A percentile compares a stretch with the other conserved stretches of the same genome.
phyloP scores from a whole-genome alignment of 2,797 vertebrate species.

The Manis crassicaudata region DNA sequence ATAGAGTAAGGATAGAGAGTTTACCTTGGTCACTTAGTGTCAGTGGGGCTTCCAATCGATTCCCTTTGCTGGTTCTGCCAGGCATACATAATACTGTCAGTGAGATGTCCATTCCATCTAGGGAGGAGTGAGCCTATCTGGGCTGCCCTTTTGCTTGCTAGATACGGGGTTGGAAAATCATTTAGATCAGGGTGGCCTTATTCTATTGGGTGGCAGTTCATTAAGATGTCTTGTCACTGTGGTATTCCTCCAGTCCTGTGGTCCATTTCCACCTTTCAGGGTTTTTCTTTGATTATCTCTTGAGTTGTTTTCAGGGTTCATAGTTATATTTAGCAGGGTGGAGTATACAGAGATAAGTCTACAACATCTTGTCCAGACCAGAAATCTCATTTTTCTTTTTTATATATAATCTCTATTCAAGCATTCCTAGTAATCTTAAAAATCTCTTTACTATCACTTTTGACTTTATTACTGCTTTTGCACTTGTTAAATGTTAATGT shows the following conservation, averaged over 20 bases:
- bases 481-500: background rate
- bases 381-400: background rate
- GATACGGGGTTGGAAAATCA: background rate
- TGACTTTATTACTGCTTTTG: background rate
- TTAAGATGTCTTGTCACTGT: background rate
- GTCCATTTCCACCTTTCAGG: background rate
- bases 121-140: background rate
- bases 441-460: background rate
- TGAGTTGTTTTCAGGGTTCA: constrained; percentile 17
- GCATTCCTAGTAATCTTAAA: background rate
- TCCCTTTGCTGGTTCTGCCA: background rate
- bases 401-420: background rate
- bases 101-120: background rate
- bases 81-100: background rate
- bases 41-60: background rate
- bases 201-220: background rate
- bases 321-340: background rate
- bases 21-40: background rate
- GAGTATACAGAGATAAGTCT: background rate
- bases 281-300: background rate
- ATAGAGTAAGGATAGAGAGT: background rate
- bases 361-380: background rate
- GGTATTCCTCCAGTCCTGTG: background rate
- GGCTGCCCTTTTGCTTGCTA: background rate
- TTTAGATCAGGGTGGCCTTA: background rate